Evolutionary conservation across 2,113 vertebrate genomes (phyloP).

Genomic region (Myotis davidii): DNA sequence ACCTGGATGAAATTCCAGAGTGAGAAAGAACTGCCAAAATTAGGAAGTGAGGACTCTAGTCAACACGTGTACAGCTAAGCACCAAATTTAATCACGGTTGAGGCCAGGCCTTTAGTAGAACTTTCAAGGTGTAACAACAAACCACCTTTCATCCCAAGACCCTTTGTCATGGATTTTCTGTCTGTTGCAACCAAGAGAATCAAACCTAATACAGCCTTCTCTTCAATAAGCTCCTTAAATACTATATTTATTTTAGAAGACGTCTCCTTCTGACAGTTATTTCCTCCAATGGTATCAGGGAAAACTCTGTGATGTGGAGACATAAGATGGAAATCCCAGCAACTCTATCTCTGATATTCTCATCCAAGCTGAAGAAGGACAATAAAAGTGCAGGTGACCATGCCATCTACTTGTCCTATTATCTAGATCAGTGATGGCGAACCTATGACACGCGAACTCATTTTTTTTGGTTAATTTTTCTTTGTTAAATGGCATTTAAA

Average conservation of each 20-base stretch:
- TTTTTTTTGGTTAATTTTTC: too few species aligned
- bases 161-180: neutral
- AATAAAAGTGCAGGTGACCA: neutral
- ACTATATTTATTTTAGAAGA: neutral
- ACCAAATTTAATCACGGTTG: too few species aligned
- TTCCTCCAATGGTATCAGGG: neutral
- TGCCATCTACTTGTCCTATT: neutral
- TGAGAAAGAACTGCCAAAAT: neutral
- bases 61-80: neutral
- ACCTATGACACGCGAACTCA: too few species aligned
- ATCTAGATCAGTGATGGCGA: too few species aligned
- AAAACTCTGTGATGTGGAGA: neutral
- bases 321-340: neutral
- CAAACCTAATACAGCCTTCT: neutral
- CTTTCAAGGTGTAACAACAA: neutral
- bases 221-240: neutral
- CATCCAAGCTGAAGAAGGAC: neutral
- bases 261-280: neutral
- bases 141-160: neutral
- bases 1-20: neutral
- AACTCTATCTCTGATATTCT: neutral
- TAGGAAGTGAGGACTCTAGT: neutral
- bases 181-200: neutral
- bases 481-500: too few species aligned
- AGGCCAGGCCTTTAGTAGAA: neutral